A percentile compares a stretch with the other conserved stretches of the same genome.
phyloP scores from a whole-genome alignment of 2,113 vertebrate genomes.

The Hippocampus zosterae region DNA sequence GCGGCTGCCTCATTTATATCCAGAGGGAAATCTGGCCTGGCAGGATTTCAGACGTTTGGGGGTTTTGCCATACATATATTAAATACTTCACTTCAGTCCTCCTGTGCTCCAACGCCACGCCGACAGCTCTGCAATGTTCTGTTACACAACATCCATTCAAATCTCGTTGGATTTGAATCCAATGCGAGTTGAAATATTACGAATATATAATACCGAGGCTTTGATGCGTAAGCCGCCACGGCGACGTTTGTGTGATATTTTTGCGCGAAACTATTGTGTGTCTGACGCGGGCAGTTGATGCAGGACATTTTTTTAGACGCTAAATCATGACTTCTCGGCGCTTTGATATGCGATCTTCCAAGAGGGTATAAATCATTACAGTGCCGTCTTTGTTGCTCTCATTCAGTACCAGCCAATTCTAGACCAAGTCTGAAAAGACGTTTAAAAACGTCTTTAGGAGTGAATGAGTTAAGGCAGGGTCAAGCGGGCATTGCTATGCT shows the following conservation, averaged over 20 bases:
- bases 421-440: no score
- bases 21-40: not conserved
- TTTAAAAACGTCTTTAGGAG: no score
- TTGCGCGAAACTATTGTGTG: not conserved
- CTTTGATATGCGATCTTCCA: not conserved
- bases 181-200: not conserved
- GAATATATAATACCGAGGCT: no score
- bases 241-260: not conserved
- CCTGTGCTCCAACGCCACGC: not conserved
- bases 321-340: not conserved
- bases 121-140: not conserved
- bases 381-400: constrained; percentile 12
- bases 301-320: not conserved
- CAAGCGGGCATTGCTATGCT: constrained; percentile 73
- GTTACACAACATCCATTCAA: not conserved
- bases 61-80: not conserved
- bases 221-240: not conserved
- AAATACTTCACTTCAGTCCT: not conserved
- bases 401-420: no score
- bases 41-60: not conserved
- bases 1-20: not conserved
- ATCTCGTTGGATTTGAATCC: not conserved
- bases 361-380: constrained; percentile 29
- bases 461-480: constrained; percentile 38
- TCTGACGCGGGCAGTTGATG: not conserved